phyloP scores from a whole-genome alignment of 2,113 vertebrate species.

The Pogonocichla stellata region DNA sequence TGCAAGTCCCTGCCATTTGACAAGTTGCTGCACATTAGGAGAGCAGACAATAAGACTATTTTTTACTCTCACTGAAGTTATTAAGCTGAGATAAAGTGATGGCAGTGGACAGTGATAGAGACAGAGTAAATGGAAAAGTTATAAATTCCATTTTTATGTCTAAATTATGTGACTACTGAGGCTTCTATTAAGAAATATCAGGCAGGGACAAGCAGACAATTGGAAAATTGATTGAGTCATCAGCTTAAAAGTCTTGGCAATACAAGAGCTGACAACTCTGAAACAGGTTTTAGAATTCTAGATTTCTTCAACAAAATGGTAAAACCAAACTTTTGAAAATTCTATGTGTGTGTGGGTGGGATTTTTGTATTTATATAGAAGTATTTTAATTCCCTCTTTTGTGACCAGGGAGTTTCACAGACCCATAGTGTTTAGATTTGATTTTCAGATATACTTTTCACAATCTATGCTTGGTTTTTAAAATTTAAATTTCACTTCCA shows the following conservation, averaged over 20 bases:
- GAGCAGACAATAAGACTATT: background rate
- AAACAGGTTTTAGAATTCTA: background rate
- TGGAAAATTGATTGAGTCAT: constrained; percentile 4
- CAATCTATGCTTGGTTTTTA: background rate
- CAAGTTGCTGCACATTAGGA: background rate
- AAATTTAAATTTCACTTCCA: background rate
- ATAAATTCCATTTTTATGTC: constrained; percentile 6
- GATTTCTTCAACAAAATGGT: background rate
- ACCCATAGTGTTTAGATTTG: background rate
- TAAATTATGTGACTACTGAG: background rate
- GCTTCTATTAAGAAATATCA: background rate
- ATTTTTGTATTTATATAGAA: too few relatives aligned
- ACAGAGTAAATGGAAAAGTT: background rate
- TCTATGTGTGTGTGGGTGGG: background rate
- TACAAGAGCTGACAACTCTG: background rate
- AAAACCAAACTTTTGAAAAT: background rate
- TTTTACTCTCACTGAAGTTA: background rate
- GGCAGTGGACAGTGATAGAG: background rate
- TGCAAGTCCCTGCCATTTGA: background rate
- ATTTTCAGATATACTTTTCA: background rate
- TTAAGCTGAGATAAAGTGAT: background rate
- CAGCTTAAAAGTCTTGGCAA: background rate
- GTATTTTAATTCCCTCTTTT: background rate
- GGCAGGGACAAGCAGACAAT: background rate
- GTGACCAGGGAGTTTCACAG: background rate